phyloP scores from a whole-genome alignment of 2,797 vertebrate genomes.

The Tamandua tetradactyla region DNA sequence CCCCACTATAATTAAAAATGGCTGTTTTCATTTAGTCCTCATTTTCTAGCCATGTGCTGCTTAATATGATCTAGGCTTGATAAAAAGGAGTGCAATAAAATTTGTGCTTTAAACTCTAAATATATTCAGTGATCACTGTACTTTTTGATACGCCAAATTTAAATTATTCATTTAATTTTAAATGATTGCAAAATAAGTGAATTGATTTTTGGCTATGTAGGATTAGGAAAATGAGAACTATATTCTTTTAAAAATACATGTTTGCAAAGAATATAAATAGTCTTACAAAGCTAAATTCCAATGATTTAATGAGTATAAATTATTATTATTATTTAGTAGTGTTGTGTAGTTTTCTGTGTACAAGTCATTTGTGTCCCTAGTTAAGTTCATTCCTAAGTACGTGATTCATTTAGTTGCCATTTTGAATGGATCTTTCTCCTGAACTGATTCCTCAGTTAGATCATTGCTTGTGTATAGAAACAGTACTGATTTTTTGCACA shows the following conservation, averaged over 20 bases:
- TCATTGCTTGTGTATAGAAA: too few species aligned
- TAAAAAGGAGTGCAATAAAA: conserved; percentile 44
- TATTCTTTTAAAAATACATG: conserved; percentile 5
- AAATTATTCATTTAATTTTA: conserved; percentile 63
- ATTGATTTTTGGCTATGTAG: conserved; percentile 38
- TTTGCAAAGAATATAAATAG: conserved; percentile 35
- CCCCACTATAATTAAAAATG: neutral
- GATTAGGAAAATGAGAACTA: conserved; percentile 5
- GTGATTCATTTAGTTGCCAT: too few species aligned
- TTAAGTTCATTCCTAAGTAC: too few species aligned
- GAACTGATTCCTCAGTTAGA: too few species aligned
- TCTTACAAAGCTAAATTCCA: conserved; percentile 38
- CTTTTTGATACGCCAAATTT: conserved; percentile 61
- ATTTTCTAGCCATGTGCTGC: neutral
- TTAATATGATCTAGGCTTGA: neutral
- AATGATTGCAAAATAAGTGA: conserved; percentile 50
- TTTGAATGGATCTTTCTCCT: too few species aligned
- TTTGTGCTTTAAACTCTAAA: conserved; percentile 55
- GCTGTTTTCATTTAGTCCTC: neutral
- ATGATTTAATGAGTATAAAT: conserved; percentile 4
- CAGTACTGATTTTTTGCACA: too few species aligned
- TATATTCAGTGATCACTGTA: conserved; percentile 48
- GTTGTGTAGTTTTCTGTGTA: too few species aligned
- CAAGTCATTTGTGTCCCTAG: too few species aligned
- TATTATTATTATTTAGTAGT: conserved; percentile 52